Base-by-base conservation (phyloP, 1,140 invertebrate genomes). In the Bradynema listronoti region DNA sequence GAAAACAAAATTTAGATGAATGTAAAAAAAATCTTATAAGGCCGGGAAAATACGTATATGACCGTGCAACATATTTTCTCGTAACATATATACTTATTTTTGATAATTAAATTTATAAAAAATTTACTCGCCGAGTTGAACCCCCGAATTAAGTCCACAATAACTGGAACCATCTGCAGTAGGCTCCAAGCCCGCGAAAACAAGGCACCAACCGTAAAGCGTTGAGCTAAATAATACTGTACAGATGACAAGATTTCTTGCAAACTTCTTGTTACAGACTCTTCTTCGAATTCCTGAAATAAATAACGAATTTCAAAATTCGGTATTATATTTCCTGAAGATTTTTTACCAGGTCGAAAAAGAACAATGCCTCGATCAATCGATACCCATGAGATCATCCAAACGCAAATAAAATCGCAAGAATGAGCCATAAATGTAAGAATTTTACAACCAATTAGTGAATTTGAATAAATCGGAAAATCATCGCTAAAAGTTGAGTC, bases 331-430 rank as follows among this genome's bases (percentile, higher is more conserved):
- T 39, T 39, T 39, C 11, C 19, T 39, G 19, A 11, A 39, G 11
- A 39, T 39, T 39, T 39, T 39, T 9, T 29, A 71, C 63, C 58
- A 34, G 75, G 75, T 39, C 74, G 24, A 49, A 76, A 72, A 19
- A 77, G 58, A 30, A 77, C 75, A 30, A 77, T 66, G 32, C 65
- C 72, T 29, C 74, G 67, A 43, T 77, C 74, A 30, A 58, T 71
- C 0, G 66, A 71, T n/a, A 75, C 71, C 61, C 67, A 75, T 25
- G 51, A 62, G 42, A 77, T 77, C 75, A 77, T 77, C 75, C 75
- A 77, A 22, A 78, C 75, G 57, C 74, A 77, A 33, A 76, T 69
- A 41, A 77, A 77, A 62, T 77, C 74, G 49, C 66, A 76, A 19
- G 61, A 61, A 57, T 77, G 74, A 0, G 74, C 75, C 14, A 74